Percentiles rank a stretch among this genome's conserved stretches.
These are phyloP conservation scores for Luscinia megarhynchos DNA, from an alignment of 2,797 vertebrate genomes.

Conservation along the genomic window DNA sequence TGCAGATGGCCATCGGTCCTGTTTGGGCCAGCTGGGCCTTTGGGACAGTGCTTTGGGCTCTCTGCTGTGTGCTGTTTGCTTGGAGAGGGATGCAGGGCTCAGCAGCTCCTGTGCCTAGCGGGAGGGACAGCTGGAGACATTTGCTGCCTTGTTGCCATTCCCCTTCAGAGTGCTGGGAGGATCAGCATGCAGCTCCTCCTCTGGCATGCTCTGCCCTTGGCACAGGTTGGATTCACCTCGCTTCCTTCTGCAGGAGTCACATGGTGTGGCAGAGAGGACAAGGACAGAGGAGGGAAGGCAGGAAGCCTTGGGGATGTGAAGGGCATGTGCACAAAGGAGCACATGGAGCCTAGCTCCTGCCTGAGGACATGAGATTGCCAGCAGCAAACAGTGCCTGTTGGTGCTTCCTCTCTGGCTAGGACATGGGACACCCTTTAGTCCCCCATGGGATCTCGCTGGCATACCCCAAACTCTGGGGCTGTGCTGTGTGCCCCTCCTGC, in stretches of 20 bases:
- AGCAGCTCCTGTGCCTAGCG: background rate
- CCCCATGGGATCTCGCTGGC: background rate
- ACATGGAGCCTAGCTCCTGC: background rate
- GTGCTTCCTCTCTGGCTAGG: background rate
- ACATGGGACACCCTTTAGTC: background rate
- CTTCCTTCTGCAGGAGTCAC: background rate
- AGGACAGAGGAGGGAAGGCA: background rate
- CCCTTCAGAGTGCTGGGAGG: background rate
- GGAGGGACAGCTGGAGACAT: background rate
- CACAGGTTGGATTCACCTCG: rapidly evolving
- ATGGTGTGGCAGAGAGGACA: background rate
- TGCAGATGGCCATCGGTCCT: rapidly evolving
- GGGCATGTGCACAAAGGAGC: background rate
- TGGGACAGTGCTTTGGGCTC: background rate
- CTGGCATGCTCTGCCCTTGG: background rate
- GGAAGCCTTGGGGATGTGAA: background rate
- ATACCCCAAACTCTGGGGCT: background rate
- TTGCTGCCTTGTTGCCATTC: background rate
- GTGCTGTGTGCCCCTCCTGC: background rate
- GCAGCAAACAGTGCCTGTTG: background rate
- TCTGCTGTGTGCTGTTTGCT: rapidly evolving
- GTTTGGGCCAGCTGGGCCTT: background rate
- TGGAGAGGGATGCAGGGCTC: background rate
- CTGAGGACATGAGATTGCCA: background rate
- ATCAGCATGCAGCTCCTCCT: background rate